Percentiles rank a stretch among this genome's conserved stretches.
Conservation (phyloP, 1,140 invertebrate genomes). For the Stegodyphus mimosarum region DNA sequence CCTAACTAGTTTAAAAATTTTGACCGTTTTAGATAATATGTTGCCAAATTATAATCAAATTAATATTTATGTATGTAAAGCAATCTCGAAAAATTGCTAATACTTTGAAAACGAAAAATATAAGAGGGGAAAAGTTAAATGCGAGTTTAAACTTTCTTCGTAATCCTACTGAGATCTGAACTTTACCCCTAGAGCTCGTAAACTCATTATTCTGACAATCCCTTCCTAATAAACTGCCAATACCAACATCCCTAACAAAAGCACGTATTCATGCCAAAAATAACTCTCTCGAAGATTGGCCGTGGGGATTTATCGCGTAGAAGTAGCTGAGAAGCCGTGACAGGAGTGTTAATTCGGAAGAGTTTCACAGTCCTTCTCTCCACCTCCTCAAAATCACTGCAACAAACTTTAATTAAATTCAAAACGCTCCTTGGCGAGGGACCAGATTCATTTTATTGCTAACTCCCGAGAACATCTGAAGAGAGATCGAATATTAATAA, state of each 20-base stretch:
- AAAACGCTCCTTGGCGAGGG: slow-evolving; percentile 7
- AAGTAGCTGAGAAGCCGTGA: neutral
- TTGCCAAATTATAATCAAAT: no score
- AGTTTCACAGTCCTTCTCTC: neutral
- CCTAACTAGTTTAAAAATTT: no score
- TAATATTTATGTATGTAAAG: no score
- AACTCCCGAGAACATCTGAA: neutral
- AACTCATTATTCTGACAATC: slow-evolving; percentile 22
- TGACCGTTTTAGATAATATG: no score
- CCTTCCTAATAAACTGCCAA: slow-evolving; percentile 15
- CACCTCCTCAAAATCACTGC: neutral
- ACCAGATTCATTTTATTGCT: slow-evolving; percentile 12
- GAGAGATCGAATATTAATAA: no score
- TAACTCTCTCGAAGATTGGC: slow-evolving; percentile 29
- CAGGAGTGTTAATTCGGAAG: neutral
- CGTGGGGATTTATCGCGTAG: neutral
- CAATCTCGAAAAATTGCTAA: no score
- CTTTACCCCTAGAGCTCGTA: neutral
- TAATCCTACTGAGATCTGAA: no score
- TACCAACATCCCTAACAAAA: slow-evolving; percentile 32
- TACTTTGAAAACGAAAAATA: no score
- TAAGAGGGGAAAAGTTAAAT: no score
- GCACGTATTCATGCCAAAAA: slow-evolving; percentile 12
- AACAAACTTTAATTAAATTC: slow-evolving; percentile 36
- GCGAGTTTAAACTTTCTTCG: no score